Percentiles rank a stretch among this genome's conserved stretches.
Conservation (phyloP, 2,888 invertebrate species). For the Microplitis manilae region DNA sequence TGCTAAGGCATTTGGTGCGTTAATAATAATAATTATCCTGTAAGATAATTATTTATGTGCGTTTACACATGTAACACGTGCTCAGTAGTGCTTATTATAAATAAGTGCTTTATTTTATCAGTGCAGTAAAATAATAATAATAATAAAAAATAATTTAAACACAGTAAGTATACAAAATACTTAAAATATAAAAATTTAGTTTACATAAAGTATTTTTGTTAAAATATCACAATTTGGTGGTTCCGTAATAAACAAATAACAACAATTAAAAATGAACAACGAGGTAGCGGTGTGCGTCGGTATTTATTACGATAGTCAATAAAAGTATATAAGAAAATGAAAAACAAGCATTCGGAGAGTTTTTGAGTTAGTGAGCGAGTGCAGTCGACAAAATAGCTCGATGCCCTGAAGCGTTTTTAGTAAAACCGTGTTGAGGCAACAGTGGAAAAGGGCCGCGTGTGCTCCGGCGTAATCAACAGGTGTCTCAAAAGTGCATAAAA, state of each 20-base stretch:
- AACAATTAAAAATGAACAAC: neutral
- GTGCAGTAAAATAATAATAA: neutral
- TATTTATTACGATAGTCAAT: too few relatives aligned
- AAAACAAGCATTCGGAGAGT: neutral
- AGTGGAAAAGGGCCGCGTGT: constrained; percentile 45
- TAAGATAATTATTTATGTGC: constrained; percentile 17
- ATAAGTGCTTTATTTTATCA: neutral
- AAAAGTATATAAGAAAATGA: neutral
- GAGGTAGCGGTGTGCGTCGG: neutral
- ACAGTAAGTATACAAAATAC: neutral
- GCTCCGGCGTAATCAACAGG: constrained; percentile 52
- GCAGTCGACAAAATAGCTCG: constrained; percentile 20
- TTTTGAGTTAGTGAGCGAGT: neutral
- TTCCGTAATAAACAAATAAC: neutral
- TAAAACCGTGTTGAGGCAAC: constrained; percentile 29
- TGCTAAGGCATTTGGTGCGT: constrained; percentile 51
- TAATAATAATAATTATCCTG: constrained; percentile 32
- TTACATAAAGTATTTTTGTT: neutral
- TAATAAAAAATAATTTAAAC: neutral
- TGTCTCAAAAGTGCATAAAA: constrained; percentile 55
- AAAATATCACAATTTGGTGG: neutral
- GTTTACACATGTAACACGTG: constrained; percentile 33
- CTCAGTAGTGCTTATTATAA: constrained; percentile 18
- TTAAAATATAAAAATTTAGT: neutral
- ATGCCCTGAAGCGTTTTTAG: constrained; percentile 43